phyloP scores from a whole-genome alignment of 2,113 vertebrate genomes.

The Gymnorhina tibicen region DNA sequence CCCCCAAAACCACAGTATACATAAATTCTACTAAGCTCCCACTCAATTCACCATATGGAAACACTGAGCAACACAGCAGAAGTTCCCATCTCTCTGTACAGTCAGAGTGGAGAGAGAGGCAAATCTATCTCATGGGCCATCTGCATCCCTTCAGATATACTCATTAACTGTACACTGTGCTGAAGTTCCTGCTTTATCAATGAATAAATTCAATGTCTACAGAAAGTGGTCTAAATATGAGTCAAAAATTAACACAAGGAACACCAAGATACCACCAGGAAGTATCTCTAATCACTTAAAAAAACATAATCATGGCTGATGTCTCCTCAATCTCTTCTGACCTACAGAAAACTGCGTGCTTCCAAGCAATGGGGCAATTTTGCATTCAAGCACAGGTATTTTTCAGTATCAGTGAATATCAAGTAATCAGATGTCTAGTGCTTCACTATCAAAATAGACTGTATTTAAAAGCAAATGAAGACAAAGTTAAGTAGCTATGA shows the following conservation, averaged over 20 bases:
- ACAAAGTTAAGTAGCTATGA: constrained; percentile 17
- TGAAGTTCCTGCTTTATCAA: background rate
- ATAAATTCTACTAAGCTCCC: background rate
- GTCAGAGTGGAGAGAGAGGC: background rate
- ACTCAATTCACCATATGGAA: background rate
- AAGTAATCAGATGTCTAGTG: background rate
- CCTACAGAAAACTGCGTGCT: background rate
- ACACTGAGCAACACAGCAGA: background rate
- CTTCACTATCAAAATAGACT: background rate
- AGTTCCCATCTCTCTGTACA: background rate
- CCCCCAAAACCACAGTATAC: background rate
- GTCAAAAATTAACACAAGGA: background rate
- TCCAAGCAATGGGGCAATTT: background rate
- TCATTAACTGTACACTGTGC: background rate
- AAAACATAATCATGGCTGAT: background rate
- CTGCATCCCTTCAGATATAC: background rate
- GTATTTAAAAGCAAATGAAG: constrained; percentile 39
- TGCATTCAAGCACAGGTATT: background rate
- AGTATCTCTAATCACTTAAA: background rate
- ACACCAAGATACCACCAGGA: background rate
- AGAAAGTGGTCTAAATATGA: background rate
- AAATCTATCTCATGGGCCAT: background rate
- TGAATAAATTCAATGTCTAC: background rate
- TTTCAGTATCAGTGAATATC: background rate
- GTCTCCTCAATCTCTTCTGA: background rate